A percentile compares a stretch with the other conserved stretches of the same genome.
phyloP scores from a whole-genome alignment of 2,888 invertebrate genomes.

The Tryphoninae sp. region DNA sequence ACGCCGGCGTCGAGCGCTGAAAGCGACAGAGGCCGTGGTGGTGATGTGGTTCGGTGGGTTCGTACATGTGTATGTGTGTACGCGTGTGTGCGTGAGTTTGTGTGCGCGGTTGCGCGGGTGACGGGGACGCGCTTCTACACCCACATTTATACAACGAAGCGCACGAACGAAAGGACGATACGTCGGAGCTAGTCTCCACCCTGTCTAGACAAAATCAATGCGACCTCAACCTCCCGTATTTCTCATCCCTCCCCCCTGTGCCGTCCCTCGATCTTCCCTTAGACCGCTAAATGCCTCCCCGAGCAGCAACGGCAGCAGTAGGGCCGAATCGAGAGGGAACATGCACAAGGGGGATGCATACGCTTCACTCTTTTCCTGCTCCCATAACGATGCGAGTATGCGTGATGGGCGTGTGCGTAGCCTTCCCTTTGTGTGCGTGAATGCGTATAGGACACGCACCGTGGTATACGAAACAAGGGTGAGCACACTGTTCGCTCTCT shows the following conservation, averaged over 20 bases:
- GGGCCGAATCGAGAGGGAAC: neutral
- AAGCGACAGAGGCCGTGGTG: constrained; percentile 47
- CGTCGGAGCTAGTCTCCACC: constrained; percentile 76
- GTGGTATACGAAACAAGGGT: constrained; percentile 13
- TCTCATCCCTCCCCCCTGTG: constrained; percentile 13
- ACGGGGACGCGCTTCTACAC: constrained; percentile 57
- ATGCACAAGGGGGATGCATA: constrained; percentile 23
- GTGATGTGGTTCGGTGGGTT: constrained; percentile 2
- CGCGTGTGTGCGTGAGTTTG: constrained; percentile 12
- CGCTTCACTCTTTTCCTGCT: constrained; percentile 4
- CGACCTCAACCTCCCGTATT: constrained; percentile 75
- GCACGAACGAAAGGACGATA: constrained; percentile 72
- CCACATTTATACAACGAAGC: constrained; percentile 42
- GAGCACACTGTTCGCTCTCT: neutral
- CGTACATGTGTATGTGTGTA: constrained; percentile 21
- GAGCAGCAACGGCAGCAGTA: constrained; percentile 12
- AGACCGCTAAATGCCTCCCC: constrained; percentile 51
- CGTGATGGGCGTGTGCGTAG: constrained; percentile 1
- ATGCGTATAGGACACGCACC: neutral
- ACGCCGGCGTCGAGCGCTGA: constrained; percentile 51
- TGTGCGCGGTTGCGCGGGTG: constrained; percentile 37
- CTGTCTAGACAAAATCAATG: constrained; percentile 81
- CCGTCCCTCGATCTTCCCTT: constrained; percentile 63
- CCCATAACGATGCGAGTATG: neutral
- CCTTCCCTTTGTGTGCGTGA: neutral